phyloP scores from a whole-genome alignment of 2,797 vertebrate genomes.

The Enteromius thamalakanensis region DNA sequence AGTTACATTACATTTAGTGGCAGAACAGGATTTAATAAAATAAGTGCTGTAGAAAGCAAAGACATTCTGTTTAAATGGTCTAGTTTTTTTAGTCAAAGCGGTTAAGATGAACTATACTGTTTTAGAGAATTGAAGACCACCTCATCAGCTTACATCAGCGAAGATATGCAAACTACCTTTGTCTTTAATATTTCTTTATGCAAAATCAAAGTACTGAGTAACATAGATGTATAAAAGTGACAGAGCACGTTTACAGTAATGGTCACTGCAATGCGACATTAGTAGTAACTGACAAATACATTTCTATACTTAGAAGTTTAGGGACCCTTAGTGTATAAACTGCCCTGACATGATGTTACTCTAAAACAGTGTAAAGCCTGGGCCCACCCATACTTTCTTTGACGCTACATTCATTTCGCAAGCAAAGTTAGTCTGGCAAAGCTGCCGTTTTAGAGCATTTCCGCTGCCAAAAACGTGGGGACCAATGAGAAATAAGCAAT shows the following conservation, averaged over 20 bases:
- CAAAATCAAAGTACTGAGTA: background rate
- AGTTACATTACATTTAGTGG: no score
- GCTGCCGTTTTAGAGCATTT: no score
- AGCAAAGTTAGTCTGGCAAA: no score
- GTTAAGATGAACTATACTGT: background rate
- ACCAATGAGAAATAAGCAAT: no score
- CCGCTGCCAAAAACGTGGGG: no score
- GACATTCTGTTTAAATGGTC: background rate
- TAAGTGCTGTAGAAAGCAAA: background rate
- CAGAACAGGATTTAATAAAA: background rate
- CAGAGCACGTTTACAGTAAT: background rate
- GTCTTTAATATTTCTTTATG: background rate
- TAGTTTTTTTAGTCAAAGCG: background rate
- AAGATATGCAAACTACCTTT: background rate
- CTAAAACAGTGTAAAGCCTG: background rate
- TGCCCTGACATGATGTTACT: background rate
- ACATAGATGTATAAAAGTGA: background rate
- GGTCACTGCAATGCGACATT: background rate
- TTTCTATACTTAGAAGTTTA: background rate
- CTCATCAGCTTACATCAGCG: background rate
- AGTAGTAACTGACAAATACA: background rate
- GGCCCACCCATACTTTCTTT: no score
- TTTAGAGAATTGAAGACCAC: background rate
- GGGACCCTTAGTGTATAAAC: slow-evolving; percentile 1
- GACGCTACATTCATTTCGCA: no score